These are phyloP conservation scores for Tinamus major DNA, from an alignment of 2,797 vertebrate species.

Conservation along the genomic window DNA sequence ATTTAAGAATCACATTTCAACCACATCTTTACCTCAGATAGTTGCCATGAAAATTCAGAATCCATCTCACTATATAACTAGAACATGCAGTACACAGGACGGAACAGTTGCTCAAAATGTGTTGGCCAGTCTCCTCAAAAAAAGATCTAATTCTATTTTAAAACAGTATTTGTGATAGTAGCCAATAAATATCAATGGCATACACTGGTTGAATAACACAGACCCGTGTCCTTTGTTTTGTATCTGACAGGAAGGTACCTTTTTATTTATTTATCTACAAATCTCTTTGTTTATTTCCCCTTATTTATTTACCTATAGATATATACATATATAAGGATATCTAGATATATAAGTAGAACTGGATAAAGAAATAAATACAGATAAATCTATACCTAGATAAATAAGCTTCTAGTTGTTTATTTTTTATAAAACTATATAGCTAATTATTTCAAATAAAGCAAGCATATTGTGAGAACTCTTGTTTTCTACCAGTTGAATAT, in stretches of 20 bases:
- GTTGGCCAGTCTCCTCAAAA: not conserved
- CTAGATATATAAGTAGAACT: not conserved
- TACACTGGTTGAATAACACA: not conserved
- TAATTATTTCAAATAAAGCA: not conserved
- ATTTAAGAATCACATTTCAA: not conserved
- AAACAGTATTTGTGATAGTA: not conserved
- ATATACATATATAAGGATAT: not conserved
- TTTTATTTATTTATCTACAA: not conserved
- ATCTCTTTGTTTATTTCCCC: not conserved
- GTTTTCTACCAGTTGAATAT: not conserved
- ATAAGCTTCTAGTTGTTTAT: not conserved
- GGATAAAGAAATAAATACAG: not conserved
- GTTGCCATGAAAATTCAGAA: not conserved
- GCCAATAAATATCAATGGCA: not conserved
- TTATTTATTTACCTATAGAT: not conserved
- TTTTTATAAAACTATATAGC: not conserved
- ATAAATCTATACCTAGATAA: not conserved
- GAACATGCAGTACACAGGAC: not conserved
- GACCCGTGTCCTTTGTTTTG: not conserved
- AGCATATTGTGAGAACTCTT: not conserved
- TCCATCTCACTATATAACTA: not conserved
- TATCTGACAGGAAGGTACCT: rapidly evolving
- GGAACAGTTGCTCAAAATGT: not conserved
- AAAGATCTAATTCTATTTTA: not conserved
- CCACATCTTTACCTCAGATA: not conserved